Conservation (phyloP, 92 coral and sea anemone species). For the Porites cylindrica region DNA sequence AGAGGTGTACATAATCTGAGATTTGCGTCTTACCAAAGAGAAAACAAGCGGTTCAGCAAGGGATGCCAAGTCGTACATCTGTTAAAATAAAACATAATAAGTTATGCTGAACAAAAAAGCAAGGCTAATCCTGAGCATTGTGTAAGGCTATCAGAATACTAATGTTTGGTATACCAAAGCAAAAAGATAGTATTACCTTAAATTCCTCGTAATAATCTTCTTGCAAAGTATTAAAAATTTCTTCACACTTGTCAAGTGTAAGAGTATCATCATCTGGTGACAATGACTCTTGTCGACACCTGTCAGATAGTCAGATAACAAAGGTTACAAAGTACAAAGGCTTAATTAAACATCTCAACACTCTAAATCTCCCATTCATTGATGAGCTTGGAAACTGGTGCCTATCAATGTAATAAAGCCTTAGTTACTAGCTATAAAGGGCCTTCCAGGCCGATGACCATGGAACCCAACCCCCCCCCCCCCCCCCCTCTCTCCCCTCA, state of each 20-base stretch:
- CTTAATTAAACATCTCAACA: too few relatives aligned
- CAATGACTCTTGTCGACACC: conserved; percentile 85
- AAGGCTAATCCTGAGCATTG: too few relatives aligned
- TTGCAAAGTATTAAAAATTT: conserved; percentile 85
- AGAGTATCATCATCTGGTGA: conserved; percentile 65
- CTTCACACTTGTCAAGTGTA: conserved; percentile 85
- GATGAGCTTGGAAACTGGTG: too few relatives aligned
- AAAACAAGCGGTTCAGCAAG: conserved; percentile 95
- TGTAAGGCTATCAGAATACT: not conserved
- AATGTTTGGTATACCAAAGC: not conserved
- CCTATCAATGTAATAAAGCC: too few relatives aligned
- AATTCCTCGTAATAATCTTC: conserved; percentile 90
- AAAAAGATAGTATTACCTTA: conserved; percentile 63
- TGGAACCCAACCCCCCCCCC: too few relatives aligned
- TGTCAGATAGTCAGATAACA: conserved; percentile 3
- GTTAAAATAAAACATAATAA: conserved; percentile 1
- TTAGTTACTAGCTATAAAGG: too few relatives aligned
- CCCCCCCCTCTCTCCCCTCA: too few relatives aligned
- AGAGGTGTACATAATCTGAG: too few relatives aligned
- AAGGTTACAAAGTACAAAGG: not conserved
- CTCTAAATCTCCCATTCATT: too few relatives aligned
- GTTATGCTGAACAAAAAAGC: not conserved
- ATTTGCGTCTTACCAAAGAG: conserved; percentile 81
- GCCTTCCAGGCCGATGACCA: too few relatives aligned
- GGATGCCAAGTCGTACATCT: conserved; percentile 95